Base-by-base conservation (phyloP, 2,888 invertebrate species). In the Lasioglossum leucozonium region DNA sequence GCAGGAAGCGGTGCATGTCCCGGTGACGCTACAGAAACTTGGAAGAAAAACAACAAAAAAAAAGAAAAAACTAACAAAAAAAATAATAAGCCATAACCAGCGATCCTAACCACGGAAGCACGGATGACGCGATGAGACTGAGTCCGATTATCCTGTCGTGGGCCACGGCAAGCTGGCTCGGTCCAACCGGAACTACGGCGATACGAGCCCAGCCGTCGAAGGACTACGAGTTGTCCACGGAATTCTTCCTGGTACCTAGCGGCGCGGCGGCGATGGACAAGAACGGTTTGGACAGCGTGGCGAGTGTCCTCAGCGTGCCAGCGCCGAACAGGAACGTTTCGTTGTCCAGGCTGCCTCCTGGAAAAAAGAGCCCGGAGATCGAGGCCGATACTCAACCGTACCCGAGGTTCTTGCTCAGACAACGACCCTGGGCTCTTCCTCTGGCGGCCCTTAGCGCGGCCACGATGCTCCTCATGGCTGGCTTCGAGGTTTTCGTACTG, bases 361-460 rank as follows among this genome's bases (percentile, higher is more conserved):
- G 93, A 79, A 88, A 85, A 79, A 91, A 90, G 86, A 69, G 79
- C 74, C 90, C 85, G 81, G 84, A 87, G 82, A 79, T 80, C 76
- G 88, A 90, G 77, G 51, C 80, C 74, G 90, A 89, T 72, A 83
- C 82, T 30, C 86, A 81, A 58, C 73, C 84, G 72, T 79, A 91
- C 94, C 87, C 93, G 93, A 91, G 95, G 89, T 93, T 95, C 90
- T 95, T 96, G 77, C 95, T 97, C 74, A 96, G 98, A 79, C 96
- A 97, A 89, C 98, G 98, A 94, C 96, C 98, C 34, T 99, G 99
- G 99, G 98, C 98, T 58, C 97, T 98, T 89, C 98, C 99, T 1
- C 96, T 99, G 77, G 96, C 99, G 82, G 97, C 98, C 30, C 96
- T 98, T 85, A 97, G 98, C 80, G 97, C 97, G 58, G 96, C 98